Evolutionary conservation across 2,888 invertebrate species (phyloP), one percentile per base, ranked within the genome.

Genomic region (Synanthedon formicaeformis): DNA sequence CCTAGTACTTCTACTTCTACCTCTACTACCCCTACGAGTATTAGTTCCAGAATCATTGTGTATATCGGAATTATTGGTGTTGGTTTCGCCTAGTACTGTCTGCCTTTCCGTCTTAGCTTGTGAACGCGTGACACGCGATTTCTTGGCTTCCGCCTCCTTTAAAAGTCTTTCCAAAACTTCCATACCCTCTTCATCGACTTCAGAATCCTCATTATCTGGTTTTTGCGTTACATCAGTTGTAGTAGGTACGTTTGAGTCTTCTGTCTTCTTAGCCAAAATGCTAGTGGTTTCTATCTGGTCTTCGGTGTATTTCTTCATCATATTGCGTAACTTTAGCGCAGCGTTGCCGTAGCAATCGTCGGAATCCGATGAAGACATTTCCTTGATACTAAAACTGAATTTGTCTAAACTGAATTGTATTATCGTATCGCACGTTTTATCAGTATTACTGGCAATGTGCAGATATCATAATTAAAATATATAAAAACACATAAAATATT

Each of bases 321-420:
- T 64, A 2, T 59, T 62, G 40, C 78, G 71, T 2, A 87, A 62
- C 56, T 71, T 80, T 48, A 72, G 67, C 1, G 78, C 78, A 45
- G 73, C 62, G 52, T 82, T 81, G 1, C 79, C 73, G 58, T 82
- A 87, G 58, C 75, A 81, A 56, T 87, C 85, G 40, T 83, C 83
- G 0, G 85, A 85, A 57, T 82, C 85, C 0, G 85, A 83, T 0
- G 80, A 82, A 57, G 71, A 75, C 69, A 70, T 74, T 54, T 51
- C 52, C 51, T 8, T 13, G 13, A 41, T 2, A 45, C 10, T 45
- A 6, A 27, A 27, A 45, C 45, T 45, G 13, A 8, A 13, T 45
- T 41, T 45, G 10, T 34, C 10, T 6, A 0, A 34, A 34, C 10
- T 34, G 10, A 6, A 34, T 10, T 10, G 34, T 34, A 10, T 23